Evolutionary conservation across 1,140 invertebrate species (phyloP).

Genomic region (Dendrolimus punctatus): DNA sequence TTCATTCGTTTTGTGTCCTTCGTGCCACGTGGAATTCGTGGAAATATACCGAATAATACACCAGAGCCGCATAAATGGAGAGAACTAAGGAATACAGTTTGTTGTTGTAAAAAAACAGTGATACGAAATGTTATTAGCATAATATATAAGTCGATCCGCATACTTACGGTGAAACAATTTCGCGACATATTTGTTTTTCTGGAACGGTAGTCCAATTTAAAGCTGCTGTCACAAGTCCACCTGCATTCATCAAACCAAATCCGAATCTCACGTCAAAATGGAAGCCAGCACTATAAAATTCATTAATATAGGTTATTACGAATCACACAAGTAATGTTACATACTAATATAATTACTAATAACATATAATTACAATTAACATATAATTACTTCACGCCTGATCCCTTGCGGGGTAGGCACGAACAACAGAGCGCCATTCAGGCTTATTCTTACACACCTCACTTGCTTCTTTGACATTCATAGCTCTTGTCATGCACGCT

Average conservation of each 20-base stretch:
- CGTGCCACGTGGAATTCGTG: neutral
- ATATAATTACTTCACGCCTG: no score
- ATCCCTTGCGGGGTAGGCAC: no score
- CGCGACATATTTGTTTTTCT: conserved; percentile 75
- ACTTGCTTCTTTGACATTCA: no score
- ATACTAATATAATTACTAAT: no score
- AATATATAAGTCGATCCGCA: conserved; percentile 32
- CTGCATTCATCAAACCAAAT: conserved; percentile 93
- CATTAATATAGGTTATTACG: neutral
- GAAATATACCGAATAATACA: conserved; percentile 37
- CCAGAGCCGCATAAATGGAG: conserved; percentile 25
- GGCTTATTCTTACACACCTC: no score
- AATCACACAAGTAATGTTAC: no score
- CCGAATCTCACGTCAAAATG: conserved; percentile 87
- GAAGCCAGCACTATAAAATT: conserved; percentile 73
- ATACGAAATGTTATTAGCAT: conserved; percentile 11
- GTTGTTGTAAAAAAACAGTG: conserved; percentile 3
- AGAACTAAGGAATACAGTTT: conserved; percentile 1
- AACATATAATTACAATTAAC: no score
- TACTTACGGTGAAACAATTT: conserved; percentile 47
- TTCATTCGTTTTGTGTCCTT: neutral
- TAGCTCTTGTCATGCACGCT: no score
- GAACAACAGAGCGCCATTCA: no score
- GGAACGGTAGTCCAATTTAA: conserved; percentile 87
- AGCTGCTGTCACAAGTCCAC: conserved; percentile 81